phyloP scores from a whole-genome alignment of 2,113 vertebrate species.

The Phocoena sinus region DNA sequence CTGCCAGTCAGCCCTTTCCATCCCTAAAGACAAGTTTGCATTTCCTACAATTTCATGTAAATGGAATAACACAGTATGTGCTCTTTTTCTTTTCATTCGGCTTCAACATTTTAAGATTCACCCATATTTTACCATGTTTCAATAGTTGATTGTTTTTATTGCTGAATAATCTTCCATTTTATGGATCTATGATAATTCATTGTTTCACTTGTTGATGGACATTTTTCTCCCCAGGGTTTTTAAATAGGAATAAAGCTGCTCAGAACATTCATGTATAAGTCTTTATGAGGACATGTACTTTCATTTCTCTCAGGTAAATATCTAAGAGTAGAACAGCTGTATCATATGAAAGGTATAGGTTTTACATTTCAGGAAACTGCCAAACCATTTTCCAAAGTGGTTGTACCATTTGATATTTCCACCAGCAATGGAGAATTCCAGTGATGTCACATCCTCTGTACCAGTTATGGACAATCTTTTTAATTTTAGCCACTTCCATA shows the following conservation, averaged over 20 bases:
- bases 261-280: not conserved
- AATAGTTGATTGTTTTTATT: not conserved
- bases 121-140: not conserved
- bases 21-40: not conserved
- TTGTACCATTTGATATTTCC: not conserved
- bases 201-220: not conserved
- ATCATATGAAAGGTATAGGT: not conserved
- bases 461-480: not conserved
- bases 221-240: not conserved
- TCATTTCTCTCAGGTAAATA: not conserved
- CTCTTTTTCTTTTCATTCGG: not conserved
- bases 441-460: not conserved
- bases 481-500: not conserved
- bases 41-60: not conserved
- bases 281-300: not conserved
- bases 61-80: not conserved
- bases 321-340: too few species aligned
- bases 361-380: not conserved
- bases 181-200: not conserved
- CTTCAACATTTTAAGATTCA: not conserved
- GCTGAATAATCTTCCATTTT: not conserved
- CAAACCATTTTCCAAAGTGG: not conserved
- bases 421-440: not conserved
- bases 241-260: not conserved
- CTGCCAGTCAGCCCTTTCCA: not conserved